A percentile compares a stretch with the other conserved stretches of the same genome.
Conservation (phyloP, 1,140 invertebrate genomes). For the Oedothorax gibbosus region DNA sequence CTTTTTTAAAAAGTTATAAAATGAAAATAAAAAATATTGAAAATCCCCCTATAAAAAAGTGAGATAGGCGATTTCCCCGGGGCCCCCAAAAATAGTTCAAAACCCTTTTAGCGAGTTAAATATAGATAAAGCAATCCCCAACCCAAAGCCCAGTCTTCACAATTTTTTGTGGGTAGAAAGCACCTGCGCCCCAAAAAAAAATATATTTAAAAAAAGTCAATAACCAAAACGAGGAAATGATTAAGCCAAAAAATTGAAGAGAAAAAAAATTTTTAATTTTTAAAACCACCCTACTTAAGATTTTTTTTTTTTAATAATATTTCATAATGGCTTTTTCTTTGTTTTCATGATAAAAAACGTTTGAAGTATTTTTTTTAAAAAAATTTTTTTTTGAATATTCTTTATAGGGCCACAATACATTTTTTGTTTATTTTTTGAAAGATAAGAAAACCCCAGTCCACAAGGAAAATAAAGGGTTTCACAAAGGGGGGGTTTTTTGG, state of each 20-base stretch:
- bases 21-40: slow-evolving; percentile 15
- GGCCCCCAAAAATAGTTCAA: slow-evolving; percentile 99
- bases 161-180: slow-evolving; percentile 86
- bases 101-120: slow-evolving; percentile 95
- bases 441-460: no score
- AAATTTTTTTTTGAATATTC: no score
- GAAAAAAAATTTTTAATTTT: no score
- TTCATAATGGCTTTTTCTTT: no score
- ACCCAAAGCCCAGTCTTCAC: slow-evolving; percentile 99
- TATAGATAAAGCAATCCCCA: slow-evolving; percentile 99
- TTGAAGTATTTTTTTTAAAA: no score
- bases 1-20: slow-evolving; percentile 6
- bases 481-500: no score
- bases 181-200: slow-evolving; percentile 75
- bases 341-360: no score
- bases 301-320: no score
- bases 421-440: no score
- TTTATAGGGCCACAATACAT: no score
- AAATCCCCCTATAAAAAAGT: slow-evolving; percentile 88
- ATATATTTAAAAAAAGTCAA: not conserved
- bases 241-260: not conserved
- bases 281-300: not conserved
- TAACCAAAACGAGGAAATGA: no score
- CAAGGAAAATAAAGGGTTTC: no score
- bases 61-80: slow-evolving; percentile 98